Evolutionary conservation across 2,888 invertebrate genomes (phyloP).

Genomic region (Mesorhabditis sp.): DNA sequence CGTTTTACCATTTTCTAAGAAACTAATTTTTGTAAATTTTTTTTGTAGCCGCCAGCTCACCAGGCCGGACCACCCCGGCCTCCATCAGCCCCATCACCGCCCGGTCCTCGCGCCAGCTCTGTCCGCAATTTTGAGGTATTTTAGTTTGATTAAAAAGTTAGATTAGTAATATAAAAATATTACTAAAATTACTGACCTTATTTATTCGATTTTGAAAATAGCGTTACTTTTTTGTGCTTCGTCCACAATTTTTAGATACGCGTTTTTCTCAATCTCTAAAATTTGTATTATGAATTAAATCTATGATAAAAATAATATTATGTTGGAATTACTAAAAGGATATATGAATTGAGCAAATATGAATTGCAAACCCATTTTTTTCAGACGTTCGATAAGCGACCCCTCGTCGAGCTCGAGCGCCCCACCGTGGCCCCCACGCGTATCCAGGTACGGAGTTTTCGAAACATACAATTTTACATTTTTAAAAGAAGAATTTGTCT

Average conservation of each 20-base stretch:
- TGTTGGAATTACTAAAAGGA: background rate
- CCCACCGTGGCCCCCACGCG: conserved; percentile 3
- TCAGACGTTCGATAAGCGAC: conserved; percentile 7
- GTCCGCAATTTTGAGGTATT: background rate
- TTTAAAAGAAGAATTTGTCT: conserved; percentile 4
- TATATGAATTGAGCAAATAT: background rate
- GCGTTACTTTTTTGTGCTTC: too few species aligned
- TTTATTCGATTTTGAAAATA: too few species aligned
- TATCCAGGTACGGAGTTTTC: background rate
- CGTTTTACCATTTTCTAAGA: background rate
- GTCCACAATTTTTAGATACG: background rate
- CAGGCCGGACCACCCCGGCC: conserved; percentile 9
- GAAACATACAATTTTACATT: background rate
- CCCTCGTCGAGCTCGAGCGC: conserved; percentile 19
- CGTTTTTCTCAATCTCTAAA: background rate
- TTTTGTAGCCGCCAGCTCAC: conserved; percentile 8
- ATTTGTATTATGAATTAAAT: background rate
- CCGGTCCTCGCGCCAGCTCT: conserved; percentile 17
- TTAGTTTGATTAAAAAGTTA: too few species aligned
- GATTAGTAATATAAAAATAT: too few species aligned
- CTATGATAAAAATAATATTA: too few species aligned
- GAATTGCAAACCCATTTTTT: background rate
- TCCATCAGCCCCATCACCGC: conserved; percentile 21
- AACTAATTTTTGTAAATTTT: background rate
- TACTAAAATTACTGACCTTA: too few species aligned